Evolutionary conservation across 2,888 invertebrate species (phyloP), one percentile per base, ranked within the genome.

Genomic region (Tenthredo mesomela): DNA sequence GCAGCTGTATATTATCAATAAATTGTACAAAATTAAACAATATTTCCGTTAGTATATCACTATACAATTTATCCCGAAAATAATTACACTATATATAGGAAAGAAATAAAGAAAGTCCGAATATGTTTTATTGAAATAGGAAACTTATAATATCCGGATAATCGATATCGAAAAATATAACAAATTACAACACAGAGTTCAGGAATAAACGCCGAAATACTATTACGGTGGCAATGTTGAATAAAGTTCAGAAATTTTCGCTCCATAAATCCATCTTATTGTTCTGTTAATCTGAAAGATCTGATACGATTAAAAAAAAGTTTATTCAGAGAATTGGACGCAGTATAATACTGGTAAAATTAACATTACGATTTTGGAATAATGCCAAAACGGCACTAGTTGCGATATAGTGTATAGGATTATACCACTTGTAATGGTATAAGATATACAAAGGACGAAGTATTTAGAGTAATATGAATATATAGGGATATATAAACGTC

Each of bases 1-100:
- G 67, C 67, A 67, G 67, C 67, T 33, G 67, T 67, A 67, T 67
- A 67, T 33, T 67, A 33, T 29, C 67, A 67, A 33, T 12, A 18
- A 67, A 33, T 67, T 67, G 29, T 33, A 67, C 33, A 33, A 25
- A 25, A 61, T 21, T 61, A 25, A 61, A 25, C 25, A 21, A 61
- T 25, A 25, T 61, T 61, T 61, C 2, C 61, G 21, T 61, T 25
- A 1, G 21, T 61, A 25, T 61, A 61, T 21, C 21, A 21, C 61
- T 61, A 25, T 10, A 0, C 29, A 61, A 54, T 61, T 12, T 1
- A 61, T 7, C 21, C 25, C 25, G 25, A 10, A 61, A 21, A 61
- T 61, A 61, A 25, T 61, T 61, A 25, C 21, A 12, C 61, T 61
- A 1, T 61, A 9, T 21, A 29, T 29, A 7, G 61, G 10, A 61